Evolutionary conservation across 2,113 vertebrate genomes (phyloP).

Genomic region (Silurus meridionalis): DNA sequence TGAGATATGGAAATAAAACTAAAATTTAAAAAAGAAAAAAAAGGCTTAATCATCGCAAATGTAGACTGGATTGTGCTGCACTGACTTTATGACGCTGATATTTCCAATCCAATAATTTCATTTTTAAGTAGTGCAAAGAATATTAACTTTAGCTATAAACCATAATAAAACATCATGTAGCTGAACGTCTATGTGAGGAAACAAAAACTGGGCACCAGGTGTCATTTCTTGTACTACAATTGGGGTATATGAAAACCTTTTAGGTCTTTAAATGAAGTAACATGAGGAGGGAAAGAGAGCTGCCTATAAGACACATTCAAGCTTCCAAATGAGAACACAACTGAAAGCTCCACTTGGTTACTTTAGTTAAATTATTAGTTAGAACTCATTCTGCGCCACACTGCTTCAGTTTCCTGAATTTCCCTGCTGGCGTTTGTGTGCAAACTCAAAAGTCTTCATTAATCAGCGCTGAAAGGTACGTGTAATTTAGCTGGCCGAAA

Average conservation of each 20-base stretch:
- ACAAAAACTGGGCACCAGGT: background rate
- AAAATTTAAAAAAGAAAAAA: background rate
- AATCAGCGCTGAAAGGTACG: background rate
- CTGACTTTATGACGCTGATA: background rate
- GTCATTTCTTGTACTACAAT: background rate
- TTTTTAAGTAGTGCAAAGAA: background rate
- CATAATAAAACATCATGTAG: background rate
- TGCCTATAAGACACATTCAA: background rate
- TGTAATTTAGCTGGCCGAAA: background rate
- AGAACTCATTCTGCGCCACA: background rate
- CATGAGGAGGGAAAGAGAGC: background rate
- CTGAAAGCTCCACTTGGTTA: constrained; percentile 1
- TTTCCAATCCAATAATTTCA: background rate
- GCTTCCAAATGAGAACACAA: background rate
- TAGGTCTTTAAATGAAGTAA: background rate
- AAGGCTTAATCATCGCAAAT: background rate
- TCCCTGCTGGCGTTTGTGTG: background rate
- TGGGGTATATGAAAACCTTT: background rate
- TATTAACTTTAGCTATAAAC: background rate
- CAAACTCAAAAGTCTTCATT: background rate
- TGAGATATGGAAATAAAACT: background rate
- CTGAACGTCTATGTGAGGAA: background rate
- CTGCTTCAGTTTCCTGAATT: background rate
- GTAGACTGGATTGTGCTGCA: background rate
- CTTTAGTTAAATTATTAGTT: background rate